phyloP scores from a whole-genome alignment of 2,113 vertebrate genomes.

The Semnopithecus entellus region DNA sequence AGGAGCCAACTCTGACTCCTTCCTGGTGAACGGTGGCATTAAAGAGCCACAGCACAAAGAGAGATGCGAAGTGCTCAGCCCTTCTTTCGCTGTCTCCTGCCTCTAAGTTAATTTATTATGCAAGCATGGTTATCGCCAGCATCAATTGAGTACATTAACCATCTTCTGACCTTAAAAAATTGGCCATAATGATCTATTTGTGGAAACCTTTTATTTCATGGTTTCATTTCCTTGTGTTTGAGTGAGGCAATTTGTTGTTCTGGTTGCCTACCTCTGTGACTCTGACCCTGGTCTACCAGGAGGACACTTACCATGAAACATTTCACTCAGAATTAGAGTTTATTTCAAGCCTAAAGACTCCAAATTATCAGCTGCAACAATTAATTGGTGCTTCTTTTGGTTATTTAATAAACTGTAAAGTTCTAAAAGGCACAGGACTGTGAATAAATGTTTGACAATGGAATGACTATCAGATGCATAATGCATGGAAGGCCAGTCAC shows the following conservation, averaged over 20 bases:
- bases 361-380: conserved; percentile 76
- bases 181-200: conserved; percentile 55
- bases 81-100: conserved; percentile 62
- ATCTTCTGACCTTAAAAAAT: conserved; percentile 64
- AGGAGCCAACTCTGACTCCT: neutral
- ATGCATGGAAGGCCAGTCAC: conserved; percentile 58
- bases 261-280: conserved; percentile 52
- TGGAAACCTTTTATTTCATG: conserved; percentile 62
- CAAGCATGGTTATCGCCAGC: conserved; percentile 73
- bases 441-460: conserved; percentile 76
- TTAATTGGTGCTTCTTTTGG: conserved; percentile 72
- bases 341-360: conserved; percentile 64
- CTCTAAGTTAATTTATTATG: conserved; percentile 67
- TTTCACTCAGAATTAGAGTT: conserved; percentile 68
- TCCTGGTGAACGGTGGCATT: neutral
- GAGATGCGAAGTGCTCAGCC: conserved; percentile 22
- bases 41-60: neutral
- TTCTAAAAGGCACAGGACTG: conserved; percentile 57
- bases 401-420: conserved; percentile 77
- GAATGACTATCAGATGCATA: conserved; percentile 67
- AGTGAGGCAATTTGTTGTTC: conserved; percentile 52
- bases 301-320: conserved; percentile 55
- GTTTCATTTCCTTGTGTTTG: conserved; percentile 64
- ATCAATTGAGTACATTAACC: conserved; percentile 41
- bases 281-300: conserved; percentile 66